phyloP scores from a whole-genome alignment of 2,888 invertebrate species.

The Lysandra coridon region DNA sequence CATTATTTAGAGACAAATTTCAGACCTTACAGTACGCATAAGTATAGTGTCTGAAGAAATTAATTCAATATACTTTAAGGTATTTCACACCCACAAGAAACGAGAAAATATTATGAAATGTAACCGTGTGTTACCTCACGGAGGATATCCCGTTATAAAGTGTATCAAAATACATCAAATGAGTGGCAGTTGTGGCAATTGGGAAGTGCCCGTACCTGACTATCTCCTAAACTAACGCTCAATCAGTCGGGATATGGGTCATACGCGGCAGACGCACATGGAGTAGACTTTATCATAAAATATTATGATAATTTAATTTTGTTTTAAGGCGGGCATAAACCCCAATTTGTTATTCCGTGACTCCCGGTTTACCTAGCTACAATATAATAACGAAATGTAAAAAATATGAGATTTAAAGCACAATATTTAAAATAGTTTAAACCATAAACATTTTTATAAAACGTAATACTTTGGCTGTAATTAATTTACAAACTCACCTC shows the following conservation, averaged over 20 bases:
- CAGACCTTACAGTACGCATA: too few relatives aligned
- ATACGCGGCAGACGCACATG: conserved; percentile 38
- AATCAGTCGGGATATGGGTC: conserved; percentile 64
- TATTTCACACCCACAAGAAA: background rate
- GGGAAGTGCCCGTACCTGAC: conserved; percentile 56
- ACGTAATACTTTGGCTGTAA: too few relatives aligned
- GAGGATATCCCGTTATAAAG: conserved; percentile 32
- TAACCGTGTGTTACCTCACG: background rate
- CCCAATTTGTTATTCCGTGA: too few relatives aligned
- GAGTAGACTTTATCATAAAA: conserved; percentile 41
- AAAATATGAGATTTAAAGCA: too few relatives aligned
- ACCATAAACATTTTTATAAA: too few relatives aligned
- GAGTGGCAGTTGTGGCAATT: conserved; percentile 38
- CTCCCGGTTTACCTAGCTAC: too few relatives aligned
- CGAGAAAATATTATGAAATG: background rate
- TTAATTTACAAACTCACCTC: too few relatives aligned
- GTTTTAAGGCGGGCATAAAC: too few relatives aligned
- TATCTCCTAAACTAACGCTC: conserved; percentile 61
- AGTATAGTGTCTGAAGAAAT: too few relatives aligned
- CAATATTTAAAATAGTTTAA: too few relatives aligned
- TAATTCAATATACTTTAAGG: background rate
- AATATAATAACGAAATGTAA: too few relatives aligned
- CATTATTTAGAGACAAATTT: too few relatives aligned
- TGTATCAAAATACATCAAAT: conserved; percentile 31
- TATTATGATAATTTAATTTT: conserved; percentile 3